Evolutionary conservation across 2,797 vertebrate genomes (phyloP), one percentile per base, ranked within the genome.

Genomic region (Eospalax fontanierii): DNA sequence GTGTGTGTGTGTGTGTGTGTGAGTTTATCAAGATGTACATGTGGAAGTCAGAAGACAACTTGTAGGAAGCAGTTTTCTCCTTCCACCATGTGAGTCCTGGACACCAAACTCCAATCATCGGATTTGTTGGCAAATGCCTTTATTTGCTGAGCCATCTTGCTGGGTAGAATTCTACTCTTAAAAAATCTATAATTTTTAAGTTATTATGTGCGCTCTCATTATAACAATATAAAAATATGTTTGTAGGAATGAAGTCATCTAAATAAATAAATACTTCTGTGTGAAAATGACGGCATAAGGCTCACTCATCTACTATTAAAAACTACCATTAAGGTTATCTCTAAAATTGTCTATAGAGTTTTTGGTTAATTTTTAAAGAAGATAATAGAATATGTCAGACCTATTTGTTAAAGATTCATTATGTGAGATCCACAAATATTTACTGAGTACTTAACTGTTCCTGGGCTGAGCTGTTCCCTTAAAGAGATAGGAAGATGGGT

Each of bases 281-380:
- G 15, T 81, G 65, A 92, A 89, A 89, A 89, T 12, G 33, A 79
- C 57, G 54, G 43, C 50, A 85, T 65, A 35, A 4, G 66, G 57
- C 28, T 81, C 63, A 78, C 74, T 93, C 65, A 83, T 86, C 93
- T 74, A 40, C 86, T 80, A 70, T 38, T 89, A 59, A 87, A 59
- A 71, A 63, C 61, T 38, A 94, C 83, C 79, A 81, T 79, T 76
- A 66, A 86, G 70, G 54, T 84, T 68, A 93, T 54, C 59, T 88
- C 70, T 79, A 76, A 88, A 22, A 76, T 7, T 79, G 7, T 38
- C 92, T 70, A 38, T 46, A 76, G 35, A 76, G 61, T 76, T 93
- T 73, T 84, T 6, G 59, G 33, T 66, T 74, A 28, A 30, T 93
- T 86, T 50, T 75, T 33, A 54, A 43, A 87, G 68, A 33, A 81